Evolutionary conservation across 2,113 vertebrate species (phyloP).

Genomic region (Oncorhynchus kisutch): DNA sequence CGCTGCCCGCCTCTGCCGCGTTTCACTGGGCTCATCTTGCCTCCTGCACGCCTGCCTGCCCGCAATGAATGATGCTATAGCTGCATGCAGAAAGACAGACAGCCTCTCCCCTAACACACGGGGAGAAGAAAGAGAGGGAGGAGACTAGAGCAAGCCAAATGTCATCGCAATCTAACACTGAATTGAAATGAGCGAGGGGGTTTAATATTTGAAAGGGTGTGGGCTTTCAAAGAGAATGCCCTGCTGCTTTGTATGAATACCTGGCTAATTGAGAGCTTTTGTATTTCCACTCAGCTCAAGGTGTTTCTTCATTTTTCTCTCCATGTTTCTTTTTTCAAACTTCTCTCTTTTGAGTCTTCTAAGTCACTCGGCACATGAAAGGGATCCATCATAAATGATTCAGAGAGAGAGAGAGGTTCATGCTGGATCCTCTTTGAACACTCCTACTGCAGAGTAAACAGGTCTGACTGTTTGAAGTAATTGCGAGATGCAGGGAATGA

Average conservation of each 20-base stretch:
- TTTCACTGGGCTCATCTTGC: conserved; percentile 20
- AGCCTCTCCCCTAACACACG: background rate
- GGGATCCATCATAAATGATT: conserved; percentile 52
- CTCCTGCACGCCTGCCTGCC: background rate
- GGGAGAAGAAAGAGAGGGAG: conserved; percentile 6
- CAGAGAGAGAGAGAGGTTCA: conserved; percentile 10
- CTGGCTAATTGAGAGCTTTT: conserved; percentile 29
- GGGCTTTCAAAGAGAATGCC: conserved; percentile 14
- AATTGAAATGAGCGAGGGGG: conserved; percentile 6
- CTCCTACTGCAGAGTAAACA: conserved; percentile 45
- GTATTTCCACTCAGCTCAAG: conserved; percentile 20
- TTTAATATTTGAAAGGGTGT: conserved; percentile 23
- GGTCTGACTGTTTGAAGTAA: conserved; percentile 40
- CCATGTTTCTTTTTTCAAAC: background rate
- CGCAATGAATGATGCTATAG: background rate
- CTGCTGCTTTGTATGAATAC: conserved; percentile 10
- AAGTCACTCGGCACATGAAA: conserved; percentile 50
- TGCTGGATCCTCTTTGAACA: conserved; percentile 35
- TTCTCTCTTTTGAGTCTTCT: conserved; percentile 9
- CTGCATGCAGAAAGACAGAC: background rate
- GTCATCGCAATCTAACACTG: conserved; percentile 1
- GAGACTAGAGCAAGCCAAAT: background rate
- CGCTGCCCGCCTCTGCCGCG: background rate
- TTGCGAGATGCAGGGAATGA: conserved; percentile 17
- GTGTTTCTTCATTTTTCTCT: background rate